These are phyloP conservation scores for Crambe crambe DNA, from an alignment of 37 sponge, comb jelly and placozoan genomes.

Conservation along the genomic window DNA sequence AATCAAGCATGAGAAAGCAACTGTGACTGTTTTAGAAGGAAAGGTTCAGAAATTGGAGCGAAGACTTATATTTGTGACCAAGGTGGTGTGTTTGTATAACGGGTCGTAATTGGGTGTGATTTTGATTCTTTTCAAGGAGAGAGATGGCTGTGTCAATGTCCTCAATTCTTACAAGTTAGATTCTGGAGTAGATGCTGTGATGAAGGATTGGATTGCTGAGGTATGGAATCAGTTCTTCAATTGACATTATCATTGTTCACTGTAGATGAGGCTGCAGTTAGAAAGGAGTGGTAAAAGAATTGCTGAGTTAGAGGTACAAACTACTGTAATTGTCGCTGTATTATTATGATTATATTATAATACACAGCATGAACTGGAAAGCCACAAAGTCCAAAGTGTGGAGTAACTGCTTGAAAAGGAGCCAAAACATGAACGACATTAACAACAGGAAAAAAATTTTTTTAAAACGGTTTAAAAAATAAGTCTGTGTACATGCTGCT, in stretches of 20 bases:
- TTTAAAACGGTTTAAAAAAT: too few species aligned
- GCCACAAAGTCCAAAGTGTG: too few species aligned
- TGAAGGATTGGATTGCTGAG: slow-evolving; percentile 53
- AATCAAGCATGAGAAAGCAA: neutral
- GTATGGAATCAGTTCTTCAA: slow-evolving; percentile 24
- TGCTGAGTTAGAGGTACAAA: slow-evolving; percentile 43
- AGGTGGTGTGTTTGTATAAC: slow-evolving; percentile 24
- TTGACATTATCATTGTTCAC: too few species aligned
- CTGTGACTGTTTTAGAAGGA: slow-evolving; percentile 23
- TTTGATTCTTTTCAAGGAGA: slow-evolving; percentile 25
- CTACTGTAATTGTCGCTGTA: neutral
- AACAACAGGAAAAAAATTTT: too few species aligned
- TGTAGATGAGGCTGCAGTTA: slow-evolving; percentile 43
- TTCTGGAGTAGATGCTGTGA: slow-evolving; percentile 54
- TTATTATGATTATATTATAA: neutral
- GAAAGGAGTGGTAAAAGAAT: slow-evolving; percentile 36
- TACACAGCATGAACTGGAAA: too few species aligned
- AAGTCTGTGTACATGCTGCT: too few species aligned
- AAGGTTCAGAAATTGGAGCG: slow-evolving; percentile 67
- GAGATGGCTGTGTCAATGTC: slow-evolving; percentile 80
- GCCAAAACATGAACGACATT: too few species aligned
- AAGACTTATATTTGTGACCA: slow-evolving; percentile 66
- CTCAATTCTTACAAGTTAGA: slow-evolving; percentile 73
- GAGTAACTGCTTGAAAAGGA: too few species aligned
- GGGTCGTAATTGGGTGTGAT: neutral